Base-by-base conservation (phyloP, 2,797 vertebrate genomes). In the Sebastes vulpes region DNA sequence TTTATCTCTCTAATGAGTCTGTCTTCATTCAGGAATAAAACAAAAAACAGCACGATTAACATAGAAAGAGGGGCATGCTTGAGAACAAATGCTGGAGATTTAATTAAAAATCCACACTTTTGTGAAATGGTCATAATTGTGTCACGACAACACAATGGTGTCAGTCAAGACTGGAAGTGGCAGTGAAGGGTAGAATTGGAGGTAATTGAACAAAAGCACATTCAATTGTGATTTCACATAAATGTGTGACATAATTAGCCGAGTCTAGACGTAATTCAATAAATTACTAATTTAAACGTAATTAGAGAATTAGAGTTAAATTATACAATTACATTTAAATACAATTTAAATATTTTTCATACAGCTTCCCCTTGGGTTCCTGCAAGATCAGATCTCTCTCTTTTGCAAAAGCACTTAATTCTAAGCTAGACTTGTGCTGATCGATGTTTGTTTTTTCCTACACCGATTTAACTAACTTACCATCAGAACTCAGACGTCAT, bases 11-110 rank as follows among this genome's bases (percentile, higher is more conserved):
- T 3, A 61, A 57, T 9, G 50, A 85, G 65, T 77, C 46, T 6
- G 29, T 12, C 11, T 25, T 52, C 21, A 67, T 54, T 26, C 32
- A 53, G 23, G 26, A 31, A 72, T 11, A 12, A 75, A 50, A 12
- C 5, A 46, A 54, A 50, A 75, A 42, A 16, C 6, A 6, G 56
- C 46, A 16, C 12, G 42, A 54, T 78, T 68, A 71, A 65, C 60
- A 59, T 1, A 46, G 26, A 75, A 21, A 4, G 35, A 48, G 18
- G 12, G 12, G 23, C 3, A 5, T 60, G 54, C 14, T 28, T 11
- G 18, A 61, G 61, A 64, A 31, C 18, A 78, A 77, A 75, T 9
- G 70, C 38, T 75, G 23, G 32, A 69, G 32, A 80, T 77, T 64
- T 67, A 53, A 77, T 72, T 73, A 63, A 68, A 87, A 60, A 64